A percentile compares a stretch with the other conserved stretches of the same genome.
phyloP scores from a whole-genome alignment of 2,113 vertebrate species.

The Megaceryle torquata region DNA sequence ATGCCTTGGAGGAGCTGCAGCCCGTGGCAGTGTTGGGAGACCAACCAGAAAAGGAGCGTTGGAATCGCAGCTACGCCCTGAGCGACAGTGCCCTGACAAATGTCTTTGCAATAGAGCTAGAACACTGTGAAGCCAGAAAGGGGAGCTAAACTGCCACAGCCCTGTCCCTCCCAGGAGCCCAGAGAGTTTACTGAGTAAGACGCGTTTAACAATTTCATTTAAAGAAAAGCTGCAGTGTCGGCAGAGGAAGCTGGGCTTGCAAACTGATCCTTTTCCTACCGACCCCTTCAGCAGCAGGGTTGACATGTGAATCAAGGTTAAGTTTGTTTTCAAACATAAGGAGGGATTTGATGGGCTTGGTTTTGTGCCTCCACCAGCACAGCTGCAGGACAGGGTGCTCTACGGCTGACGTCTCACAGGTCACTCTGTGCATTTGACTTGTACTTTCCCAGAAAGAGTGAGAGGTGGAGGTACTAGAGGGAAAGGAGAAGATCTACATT shows the following conservation, averaged over 20 bases:
- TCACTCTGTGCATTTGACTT: background rate
- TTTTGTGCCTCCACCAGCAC: background rate
- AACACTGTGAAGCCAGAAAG: background rate
- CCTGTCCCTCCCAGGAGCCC: background rate
- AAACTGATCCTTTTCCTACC: background rate
- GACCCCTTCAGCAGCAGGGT: background rate
- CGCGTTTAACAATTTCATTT: background rate
- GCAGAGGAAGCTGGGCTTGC: background rate
- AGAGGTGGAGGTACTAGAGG: background rate
- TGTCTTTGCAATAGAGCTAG: background rate
- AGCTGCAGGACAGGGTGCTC: background rate
- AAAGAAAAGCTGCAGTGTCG: background rate
- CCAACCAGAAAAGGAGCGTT: background rate
- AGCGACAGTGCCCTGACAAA: background rate
- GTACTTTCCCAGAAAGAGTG: accelerated
- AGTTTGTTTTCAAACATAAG: background rate
- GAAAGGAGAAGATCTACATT: background rate
- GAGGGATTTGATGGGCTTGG: background rate
- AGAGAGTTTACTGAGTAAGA: background rate
- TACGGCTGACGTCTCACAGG: background rate
- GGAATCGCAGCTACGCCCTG: background rate
- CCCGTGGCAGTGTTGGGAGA: background rate
- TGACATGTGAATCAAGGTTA: background rate
- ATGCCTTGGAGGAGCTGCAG: background rate
- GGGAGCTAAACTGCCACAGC: background rate